Base-by-base conservation (phyloP, 2,113 vertebrate species). In the Mobula hypostoma region DNA sequence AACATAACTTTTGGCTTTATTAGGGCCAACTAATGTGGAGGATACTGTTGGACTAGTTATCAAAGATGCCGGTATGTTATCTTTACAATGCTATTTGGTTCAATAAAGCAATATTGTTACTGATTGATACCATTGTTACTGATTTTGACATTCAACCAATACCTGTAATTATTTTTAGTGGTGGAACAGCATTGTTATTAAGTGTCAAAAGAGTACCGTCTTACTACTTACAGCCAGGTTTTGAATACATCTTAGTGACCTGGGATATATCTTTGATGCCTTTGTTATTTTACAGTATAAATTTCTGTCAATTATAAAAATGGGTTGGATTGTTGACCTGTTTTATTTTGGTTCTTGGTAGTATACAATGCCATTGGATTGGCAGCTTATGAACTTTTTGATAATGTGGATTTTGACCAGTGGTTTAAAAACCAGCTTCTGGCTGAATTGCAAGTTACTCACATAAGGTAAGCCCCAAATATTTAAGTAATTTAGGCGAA, bases 391-490 rank as follows among this genome's bases (percentile, higher is more conserved):
- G 98, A 99, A 94, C 97, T 99, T 1, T 99, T 99, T 96, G 99
- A 99, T 96, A 99, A 97, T 94, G 98, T 99, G 96, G 98, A 99
- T 96, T 99, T 99, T 96, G 98, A 99, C 97, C 97, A 98, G 94
- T 99, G 98, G 99, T 99, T 99, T 97, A 98, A 98, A 96, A 99
- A 97, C 95, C 98, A 99, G 48, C 97, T 99, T 36, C 97, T 99
- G 94, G 97, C 97, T 94, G 99, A 99, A 95, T 96, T 99, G 21
- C 98, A 99, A 96, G 97, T 99, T 95, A 97, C 95, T 96, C 98
- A 99, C 96, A 97, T 98, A 97, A 99, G 98, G 98, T 98, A 98
- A 96, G 95, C 12, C 94, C 94, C 94, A 19, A 94, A 83, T 94
- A 70, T 12, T 95, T 94, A n/a, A 66, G 15, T 58, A n/a, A 88